Evolutionary conservation across 2,113 vertebrate genomes (phyloP).

Genomic region (Dasyurus viverrinus): DNA sequence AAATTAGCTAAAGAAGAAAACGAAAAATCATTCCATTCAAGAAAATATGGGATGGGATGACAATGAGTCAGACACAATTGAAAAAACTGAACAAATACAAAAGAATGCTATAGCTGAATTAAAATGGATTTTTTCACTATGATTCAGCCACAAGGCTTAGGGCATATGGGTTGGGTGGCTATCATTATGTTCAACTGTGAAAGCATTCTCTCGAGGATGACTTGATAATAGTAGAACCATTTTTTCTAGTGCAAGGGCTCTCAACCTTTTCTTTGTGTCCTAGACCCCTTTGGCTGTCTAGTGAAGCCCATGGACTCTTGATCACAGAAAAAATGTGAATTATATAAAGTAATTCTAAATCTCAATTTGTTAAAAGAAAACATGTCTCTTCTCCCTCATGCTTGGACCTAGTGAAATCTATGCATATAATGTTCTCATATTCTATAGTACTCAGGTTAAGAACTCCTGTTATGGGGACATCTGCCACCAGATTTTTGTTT

Average conservation of each 20-base stretch:
- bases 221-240: not conserved
- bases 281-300: not conserved
- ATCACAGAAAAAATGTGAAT: too few relatives aligned
- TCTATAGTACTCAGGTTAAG: not conserved
- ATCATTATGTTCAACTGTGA: not conserved
- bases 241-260: not conserved
- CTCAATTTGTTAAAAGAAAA: not conserved
- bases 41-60: not conserved
- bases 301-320: not conserved
- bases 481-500: not conserved
- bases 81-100: not conserved
- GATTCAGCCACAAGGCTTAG: not conserved
- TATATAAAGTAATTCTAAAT: not conserved
- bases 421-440: accelerated
- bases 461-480: not conserved
- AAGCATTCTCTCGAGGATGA: not conserved
- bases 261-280: not conserved
- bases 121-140: not conserved
- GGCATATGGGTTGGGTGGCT: not conserved
- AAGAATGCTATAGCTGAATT: not conserved
- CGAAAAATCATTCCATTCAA: not conserved
- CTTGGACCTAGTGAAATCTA: not conserved
- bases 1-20: not conserved
- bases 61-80: not conserved
- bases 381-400: not conserved